Conservation (phyloP, 2,797 vertebrate species). For the Xerus rutilus region DNA sequence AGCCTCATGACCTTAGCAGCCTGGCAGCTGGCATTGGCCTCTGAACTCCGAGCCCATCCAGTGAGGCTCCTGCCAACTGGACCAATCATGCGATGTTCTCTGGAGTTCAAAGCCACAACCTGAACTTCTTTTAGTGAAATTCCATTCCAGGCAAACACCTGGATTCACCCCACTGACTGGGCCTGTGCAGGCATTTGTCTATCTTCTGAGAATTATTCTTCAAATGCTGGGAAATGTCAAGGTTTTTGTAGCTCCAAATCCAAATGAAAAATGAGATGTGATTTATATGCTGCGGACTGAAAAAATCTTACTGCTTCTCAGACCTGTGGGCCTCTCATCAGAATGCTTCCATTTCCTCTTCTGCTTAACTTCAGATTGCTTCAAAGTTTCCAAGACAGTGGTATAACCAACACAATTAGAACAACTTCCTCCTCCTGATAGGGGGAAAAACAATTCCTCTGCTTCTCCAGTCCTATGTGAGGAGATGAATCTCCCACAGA, state of each 20-base stretch:
- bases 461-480: not conserved
- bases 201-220: conserved; percentile 58
- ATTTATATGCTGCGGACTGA: not conserved
- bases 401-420: not conserved
- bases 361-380: conserved; percentile 10
- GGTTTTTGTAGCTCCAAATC: not conserved
- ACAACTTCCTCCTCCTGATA: not conserved
- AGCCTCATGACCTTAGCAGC: conserved; percentile 79
- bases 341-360: not conserved
- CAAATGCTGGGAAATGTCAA: conserved; percentile 19
- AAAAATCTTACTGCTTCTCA: not conserved
- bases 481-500: not conserved
- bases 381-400: not conserved
- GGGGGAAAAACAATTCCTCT: not conserved
- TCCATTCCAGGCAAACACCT: conserved; percentile 66
- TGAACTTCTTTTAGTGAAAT: conserved; percentile 54
- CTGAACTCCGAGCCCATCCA: not conserved
- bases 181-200: conserved; percentile 45
- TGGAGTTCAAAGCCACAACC: not conserved
- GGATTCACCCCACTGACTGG: conserved; percentile 9
- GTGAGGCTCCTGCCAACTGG: not conserved
- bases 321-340: not conserved
- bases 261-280: conserved; percentile 49
- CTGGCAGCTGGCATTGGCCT: not conserved
- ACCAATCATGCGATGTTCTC: not conserved